Conservation (phyloP, 2,797 vertebrate genomes). For the Syngnathus rostellatus region DNA sequence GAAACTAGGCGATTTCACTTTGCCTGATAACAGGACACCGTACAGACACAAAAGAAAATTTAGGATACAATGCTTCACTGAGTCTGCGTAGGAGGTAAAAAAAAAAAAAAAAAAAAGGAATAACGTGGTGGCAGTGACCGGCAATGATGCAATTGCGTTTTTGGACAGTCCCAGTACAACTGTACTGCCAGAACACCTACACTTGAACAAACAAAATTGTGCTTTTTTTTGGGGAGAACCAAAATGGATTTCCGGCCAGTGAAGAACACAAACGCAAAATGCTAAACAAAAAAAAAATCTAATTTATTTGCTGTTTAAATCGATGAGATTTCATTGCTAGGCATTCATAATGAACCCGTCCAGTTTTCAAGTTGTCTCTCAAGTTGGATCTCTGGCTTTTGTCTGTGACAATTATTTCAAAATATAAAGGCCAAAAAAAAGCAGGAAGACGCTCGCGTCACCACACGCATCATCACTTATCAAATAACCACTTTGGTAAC, state of each 20-base stretch:
- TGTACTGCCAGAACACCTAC: conserved; percentile 5
- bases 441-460: neutral
- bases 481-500: neutral
- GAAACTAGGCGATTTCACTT: no score
- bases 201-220: neutral
- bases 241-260: neutral
- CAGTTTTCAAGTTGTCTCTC: no score
- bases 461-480: neutral
- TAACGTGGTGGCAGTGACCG: neutral
- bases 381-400: no score
- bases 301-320: neutral
- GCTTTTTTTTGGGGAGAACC: neutral
- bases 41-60: neutral
- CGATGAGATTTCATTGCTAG: neutral
- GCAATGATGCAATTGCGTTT: neutral
- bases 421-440: neutral
- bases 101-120: neutral
- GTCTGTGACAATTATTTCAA: no score
- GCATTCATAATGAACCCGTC: neutral
- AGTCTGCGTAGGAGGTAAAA: neutral
- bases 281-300: no score
- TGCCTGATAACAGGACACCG: no score
- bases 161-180: neutral
- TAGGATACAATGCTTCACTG: neutral
- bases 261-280: neutral